Base-by-base conservation (phyloP, 2,113 vertebrate genomes). In the Sinocyclocheilus maitianheensis region DNA sequence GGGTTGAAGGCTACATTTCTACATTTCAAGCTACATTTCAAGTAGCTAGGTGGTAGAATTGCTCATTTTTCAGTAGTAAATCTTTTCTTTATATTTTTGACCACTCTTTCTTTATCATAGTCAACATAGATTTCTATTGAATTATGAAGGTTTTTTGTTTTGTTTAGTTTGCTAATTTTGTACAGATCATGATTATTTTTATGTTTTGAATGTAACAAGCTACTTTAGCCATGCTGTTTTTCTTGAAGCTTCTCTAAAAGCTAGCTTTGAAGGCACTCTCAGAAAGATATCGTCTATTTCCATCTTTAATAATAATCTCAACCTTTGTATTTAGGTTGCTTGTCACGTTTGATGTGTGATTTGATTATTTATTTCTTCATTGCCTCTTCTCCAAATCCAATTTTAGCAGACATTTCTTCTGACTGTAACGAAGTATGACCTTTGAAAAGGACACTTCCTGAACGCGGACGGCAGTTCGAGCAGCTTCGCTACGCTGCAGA, bases 361-460 rank as follows among this genome's bases (percentile, higher is more conserved):
- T 93, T 76, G 74, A 85, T 85, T 86, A 85, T 82, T 85, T 87
- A 67, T 85, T 82, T 85, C 75, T 85, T 85, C 78, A 83, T 83
- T 83, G 78, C 71, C 72, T 85, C 81, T 65, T 76, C 72, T 71
- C 71, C 78, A 71, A 87, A 84, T 87, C 77, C 94, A 95, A 93
- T 96, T 96, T 97, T 96, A 94, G 94, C 92, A 91, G 95, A 96
- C 95, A 95, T 96, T 96, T 95, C 94, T 95, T 92, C 92, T 93
- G 92, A 94, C 93, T 95, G 94, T 94, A 95, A 94, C 93, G 92
- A 95, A 93, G 92, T 91, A 88, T 95, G 93, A 95, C 95, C 96
- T 96, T 96, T 96, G 92, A 90, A 94, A 94, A 94, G 94, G 95
- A 95, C 92, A 86, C 78, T 89, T 89, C 86, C 81, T 86, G 87